Percentiles rank a stretch among this genome's conserved stretches.
Conservation (phyloP, 2,888 invertebrate genomes). For the Toxonevra muliebris region DNA sequence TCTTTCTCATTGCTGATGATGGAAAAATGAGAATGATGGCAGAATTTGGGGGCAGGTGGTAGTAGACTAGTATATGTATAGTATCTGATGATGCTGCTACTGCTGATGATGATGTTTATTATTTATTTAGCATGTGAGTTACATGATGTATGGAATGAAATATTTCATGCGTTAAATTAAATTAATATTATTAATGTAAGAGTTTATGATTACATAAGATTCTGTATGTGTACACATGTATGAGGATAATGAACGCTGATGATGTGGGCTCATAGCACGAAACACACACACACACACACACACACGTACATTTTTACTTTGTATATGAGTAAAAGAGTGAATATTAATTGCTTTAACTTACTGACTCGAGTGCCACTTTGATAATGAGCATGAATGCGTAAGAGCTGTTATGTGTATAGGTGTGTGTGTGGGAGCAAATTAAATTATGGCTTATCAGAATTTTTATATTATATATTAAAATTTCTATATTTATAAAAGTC, state of each 20-base stretch:
- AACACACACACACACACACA: too few relatives aligned
- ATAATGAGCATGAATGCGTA: too few relatives aligned
- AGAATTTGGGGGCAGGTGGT: slow-evolving; percentile 1
- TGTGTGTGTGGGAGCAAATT: too few relatives aligned
- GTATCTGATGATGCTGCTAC: slow-evolving; percentile 33
- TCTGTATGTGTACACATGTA: neutral
- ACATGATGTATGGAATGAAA: slow-evolving; percentile 40
- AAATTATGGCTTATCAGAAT: too few relatives aligned
- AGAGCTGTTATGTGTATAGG: too few relatives aligned
- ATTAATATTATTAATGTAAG: slow-evolving; percentile 53
- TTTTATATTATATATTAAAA: neutral
- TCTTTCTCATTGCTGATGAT: neutral
- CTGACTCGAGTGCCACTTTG: neutral
- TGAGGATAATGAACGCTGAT: neutral
- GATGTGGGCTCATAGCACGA: too few relatives aligned
- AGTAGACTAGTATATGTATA: neutral
- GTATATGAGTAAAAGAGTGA: slow-evolving; percentile 21
- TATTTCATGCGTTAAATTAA: slow-evolving; percentile 55
- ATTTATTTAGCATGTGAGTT: slow-evolving; percentile 33
- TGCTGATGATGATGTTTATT: slow-evolving; percentile 37
- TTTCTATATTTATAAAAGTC: neutral
- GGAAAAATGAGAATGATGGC: neutral
- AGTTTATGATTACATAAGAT: slow-evolving; percentile 40
- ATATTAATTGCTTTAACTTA: slow-evolving; percentile 46
- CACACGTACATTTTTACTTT: neutral